Base-by-base conservation (phyloP, 2,888 invertebrate species). In the Oxycera nigricornis region DNA sequence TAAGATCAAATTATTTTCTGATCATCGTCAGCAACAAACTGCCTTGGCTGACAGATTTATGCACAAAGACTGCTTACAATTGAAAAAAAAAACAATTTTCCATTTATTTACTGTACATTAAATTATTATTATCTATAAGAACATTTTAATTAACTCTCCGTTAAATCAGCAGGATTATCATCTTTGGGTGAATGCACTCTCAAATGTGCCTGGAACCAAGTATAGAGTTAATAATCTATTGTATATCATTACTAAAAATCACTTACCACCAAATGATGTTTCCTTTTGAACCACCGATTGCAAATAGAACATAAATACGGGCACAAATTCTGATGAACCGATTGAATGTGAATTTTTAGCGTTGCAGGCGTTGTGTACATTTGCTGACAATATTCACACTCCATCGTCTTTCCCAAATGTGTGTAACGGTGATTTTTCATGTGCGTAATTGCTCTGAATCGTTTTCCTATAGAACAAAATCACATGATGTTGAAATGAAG, bases 331-430 rank as follows among this genome's bases (percentile, higher is more conserved):
- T 72, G 75, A 72, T 82, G 82, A 57, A 82, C 80, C 3, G 80
- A 76, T 68, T 76, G 78, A 2, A 79, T 78, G 72, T 82, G 82
- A 1, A 78, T 78, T 11, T 79, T 78, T 17, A 82, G 67, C 0
- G 81, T 81, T 30, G 79, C 79, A 4, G 81, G 82, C 0, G 80
- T 80, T 14, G 79, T 77, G 52, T 81, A 82, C 35, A 79, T 80
- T 61, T 80, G 80, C 14, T 78, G 72, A 68, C 82, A 82, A 11
- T 78, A 76, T 0, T 79, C 76, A 52, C 82, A 82, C 72, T 79
- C 76, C 31, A 81, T 79, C 50, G 70, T 70, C 20, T 80, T 79
- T 26, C 78, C 79, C 2, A 79, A 80, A 77, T 82, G 82, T 3
- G 79, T 79, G 17, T 81, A 79, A 0, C 80, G 76, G 75, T 82